Conservation (phyloP, 2,113 vertebrate species). For the Sinocyclocheilus anshuiensis region DNA sequence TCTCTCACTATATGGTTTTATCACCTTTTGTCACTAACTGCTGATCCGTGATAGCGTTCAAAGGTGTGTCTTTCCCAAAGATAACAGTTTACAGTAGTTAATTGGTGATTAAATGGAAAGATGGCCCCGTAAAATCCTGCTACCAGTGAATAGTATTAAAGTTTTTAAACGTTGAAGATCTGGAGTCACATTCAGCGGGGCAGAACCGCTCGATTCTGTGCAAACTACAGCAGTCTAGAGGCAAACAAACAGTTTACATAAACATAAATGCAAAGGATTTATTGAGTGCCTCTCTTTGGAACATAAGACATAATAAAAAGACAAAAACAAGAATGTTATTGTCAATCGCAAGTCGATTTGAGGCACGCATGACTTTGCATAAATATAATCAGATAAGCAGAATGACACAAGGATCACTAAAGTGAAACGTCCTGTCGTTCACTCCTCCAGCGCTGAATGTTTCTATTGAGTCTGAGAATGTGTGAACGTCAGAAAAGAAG, state of each 20-base stretch:
- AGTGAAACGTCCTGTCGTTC: not conserved
- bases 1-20: constrained; percentile 81
- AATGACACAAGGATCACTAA: not conserved
- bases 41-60: constrained; percentile 78
- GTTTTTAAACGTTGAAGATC: constrained; percentile 28
- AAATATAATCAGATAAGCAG: not conserved
- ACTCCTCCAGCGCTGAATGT: not conserved
- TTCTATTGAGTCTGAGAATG: constrained; percentile 5
- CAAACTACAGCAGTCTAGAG: not conserved
- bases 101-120: constrained; percentile 81
- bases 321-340: not conserved
- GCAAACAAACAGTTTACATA: not conserved
- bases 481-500: constrained; percentile 28
- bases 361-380: not conserved
- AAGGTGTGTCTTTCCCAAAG: constrained; percentile 81
- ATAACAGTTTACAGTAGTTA: constrained; percentile 82
- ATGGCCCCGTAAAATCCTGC: constrained; percentile 75
- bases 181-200: not conserved
- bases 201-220: not conserved
- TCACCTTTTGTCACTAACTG: constrained; percentile 75
- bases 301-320: not conserved
- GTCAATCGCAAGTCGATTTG: not conserved
- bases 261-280: not conserved
- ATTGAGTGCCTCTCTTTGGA: not conserved
- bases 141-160: constrained; percentile 71